Base-by-base conservation (phyloP, 2,797 vertebrate genomes). In the Jordanella pulchra region DNA sequence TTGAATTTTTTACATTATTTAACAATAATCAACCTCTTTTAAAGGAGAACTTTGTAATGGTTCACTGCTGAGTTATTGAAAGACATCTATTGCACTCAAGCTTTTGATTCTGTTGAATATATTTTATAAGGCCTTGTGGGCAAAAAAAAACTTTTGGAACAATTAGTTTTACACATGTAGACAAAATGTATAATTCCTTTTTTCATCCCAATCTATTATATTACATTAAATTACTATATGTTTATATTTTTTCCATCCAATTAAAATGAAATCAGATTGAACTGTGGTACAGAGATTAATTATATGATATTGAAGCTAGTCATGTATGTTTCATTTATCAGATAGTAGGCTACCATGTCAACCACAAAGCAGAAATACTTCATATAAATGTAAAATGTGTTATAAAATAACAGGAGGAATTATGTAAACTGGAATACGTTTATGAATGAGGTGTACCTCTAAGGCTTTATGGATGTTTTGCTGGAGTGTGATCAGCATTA, bases 401-500 rank as follows among this genome's bases (percentile, higher is more conserved):
- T 32, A 65, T 18, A 21, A 47, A 27, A 18, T 47, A 21, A 30
- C 47, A 6, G 32, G 30, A 18, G 3, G 17, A 48, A 14, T n/a
- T 27, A 13, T 61, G 28, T 42, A 51, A 23, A 39, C 45, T 30
- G n/a, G 45, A 56, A 67, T 18, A 51, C 7, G 11, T 51, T 65
- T 68, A 78, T 76, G 60, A 65, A 82, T 70, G 25, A 70, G 23
- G 76, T 75, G 35, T 72, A 60, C 25, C 53, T 75, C 63, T 68
- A 48, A 65, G 60, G 25, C 23, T 42, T 64, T 67, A 77, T 56
- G 3, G 53, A 51, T 17, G 23, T 51, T 69, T 67, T 71, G 79
- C 81, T 79, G 54, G 82, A 76, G 70, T 35, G 48, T 65, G 73
- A 85, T 75, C 61, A 73, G 70, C 70, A 56, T 73, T 76, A 63